phyloP scores from a whole-genome alignment of 2,888 invertebrate genomes.

The Eremobia ochroleuca region DNA sequence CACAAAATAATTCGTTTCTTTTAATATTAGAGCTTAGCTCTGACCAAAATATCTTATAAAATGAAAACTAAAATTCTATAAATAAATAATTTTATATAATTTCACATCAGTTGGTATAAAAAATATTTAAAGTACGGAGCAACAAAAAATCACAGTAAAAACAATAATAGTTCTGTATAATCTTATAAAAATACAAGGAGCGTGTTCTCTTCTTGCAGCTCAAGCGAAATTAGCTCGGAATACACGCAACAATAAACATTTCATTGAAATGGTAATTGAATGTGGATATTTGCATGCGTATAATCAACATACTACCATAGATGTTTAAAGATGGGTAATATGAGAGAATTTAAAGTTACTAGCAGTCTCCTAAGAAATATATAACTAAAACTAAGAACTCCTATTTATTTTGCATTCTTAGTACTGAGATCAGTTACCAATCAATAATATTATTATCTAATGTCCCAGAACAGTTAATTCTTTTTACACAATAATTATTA shows the following conservation, averaged over 20 bases:
- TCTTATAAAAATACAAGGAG: conserved; percentile 23
- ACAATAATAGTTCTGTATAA: conserved; percentile 18
- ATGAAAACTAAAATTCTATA: conserved; percentile 30
- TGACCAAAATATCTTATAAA: conserved; percentile 29
- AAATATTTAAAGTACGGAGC: conserved; percentile 32
- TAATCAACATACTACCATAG: conserved; percentile 1
- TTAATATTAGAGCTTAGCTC: conserved; percentile 45
- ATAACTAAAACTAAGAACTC: conserved; percentile 52
- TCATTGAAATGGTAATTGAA: not conserved
- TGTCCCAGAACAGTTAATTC: conserved; percentile 1
- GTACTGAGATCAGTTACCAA: conserved; percentile 74
- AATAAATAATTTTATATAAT: conserved; percentile 37
- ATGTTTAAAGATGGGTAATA: conserved; percentile 11
- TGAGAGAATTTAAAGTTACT: conserved; percentile 35
- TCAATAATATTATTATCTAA: conserved; percentile 40
- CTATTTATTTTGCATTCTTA: conserved; percentile 38
- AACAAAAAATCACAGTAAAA: conserved; percentile 36
- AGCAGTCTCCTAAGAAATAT: conserved; percentile 54
- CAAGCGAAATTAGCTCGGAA: not conserved
- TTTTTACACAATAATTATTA: conserved; percentile 1
- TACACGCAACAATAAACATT: not conserved
- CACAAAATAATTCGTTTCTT: conserved; percentile 1
- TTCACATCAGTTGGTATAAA: conserved; percentile 29
- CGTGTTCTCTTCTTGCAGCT: not conserved
- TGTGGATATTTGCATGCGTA: not conserved